Conservation (phyloP, 2,797 vertebrate species). For the Mormyrops boulengeri region DNA sequence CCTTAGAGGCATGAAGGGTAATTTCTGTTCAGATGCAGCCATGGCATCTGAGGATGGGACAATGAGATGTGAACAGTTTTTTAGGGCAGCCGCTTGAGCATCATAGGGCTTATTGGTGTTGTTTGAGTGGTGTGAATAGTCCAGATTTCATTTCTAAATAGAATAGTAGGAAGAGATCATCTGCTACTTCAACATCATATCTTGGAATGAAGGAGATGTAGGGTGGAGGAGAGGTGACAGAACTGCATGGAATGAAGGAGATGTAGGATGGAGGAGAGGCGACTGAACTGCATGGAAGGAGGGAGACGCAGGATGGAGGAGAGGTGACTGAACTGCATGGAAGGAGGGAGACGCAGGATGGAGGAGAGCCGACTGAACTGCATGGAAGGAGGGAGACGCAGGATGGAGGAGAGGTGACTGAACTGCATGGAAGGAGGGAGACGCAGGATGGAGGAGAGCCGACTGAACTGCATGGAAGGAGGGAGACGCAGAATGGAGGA, state of each 20-base stretch:
- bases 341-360: too few relatives aligned
- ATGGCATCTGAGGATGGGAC: not conserved
- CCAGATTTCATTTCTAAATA: not conserved
- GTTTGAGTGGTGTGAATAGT: not conserved
- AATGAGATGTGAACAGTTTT: not conserved
- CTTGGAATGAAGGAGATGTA: not conserved
- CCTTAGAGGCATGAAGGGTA: not conserved
- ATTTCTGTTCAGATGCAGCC: not conserved
- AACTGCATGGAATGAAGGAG: conserved; percentile 7
- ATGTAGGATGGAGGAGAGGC: not conserved
- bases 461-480: too few relatives aligned
- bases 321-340: not conserved
- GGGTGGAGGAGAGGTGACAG: not conserved
- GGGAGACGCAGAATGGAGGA: not conserved
- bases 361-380: too few relatives aligned
- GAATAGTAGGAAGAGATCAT: not conserved
- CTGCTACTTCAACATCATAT: not conserved
- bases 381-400: too few relatives aligned
- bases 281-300: conserved; percentile 6
- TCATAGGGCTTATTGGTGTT: not conserved
- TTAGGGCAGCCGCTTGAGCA: not conserved
- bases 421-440: too few relatives aligned
- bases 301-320: too few relatives aligned
- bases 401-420: too few relatives aligned
- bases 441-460: too few relatives aligned